These are phyloP conservation scores for Hestina assimilis DNA, from an alignment of 1,140 invertebrate genomes.

Conservation along the genomic window DNA sequence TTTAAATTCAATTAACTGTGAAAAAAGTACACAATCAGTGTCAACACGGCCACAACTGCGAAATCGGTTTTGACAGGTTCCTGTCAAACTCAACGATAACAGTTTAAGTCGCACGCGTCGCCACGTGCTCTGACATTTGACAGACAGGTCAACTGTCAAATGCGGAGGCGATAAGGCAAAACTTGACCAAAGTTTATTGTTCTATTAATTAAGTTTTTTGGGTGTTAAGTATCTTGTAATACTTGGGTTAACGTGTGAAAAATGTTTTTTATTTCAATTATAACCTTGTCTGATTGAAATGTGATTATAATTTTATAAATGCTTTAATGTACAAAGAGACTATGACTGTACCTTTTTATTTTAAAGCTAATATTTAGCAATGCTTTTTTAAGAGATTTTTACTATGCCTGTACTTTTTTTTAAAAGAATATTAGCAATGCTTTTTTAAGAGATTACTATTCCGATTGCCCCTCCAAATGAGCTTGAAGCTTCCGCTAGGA, in stretches of 20 bases:
- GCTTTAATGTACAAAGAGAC: no score
- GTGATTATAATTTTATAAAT: no score
- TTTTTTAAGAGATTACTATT: no score
- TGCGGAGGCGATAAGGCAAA: constrained; percentile 26
- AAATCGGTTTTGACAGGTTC: constrained; percentile 30
- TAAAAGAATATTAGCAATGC: no score
- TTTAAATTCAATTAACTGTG: constrained; percentile 7
- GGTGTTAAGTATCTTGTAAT: constrained; percentile 26
- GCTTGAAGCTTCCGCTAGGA: no score
- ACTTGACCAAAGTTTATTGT: constrained; percentile 41
- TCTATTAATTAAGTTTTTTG: constrained; percentile 43
- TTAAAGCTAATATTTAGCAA: no score
- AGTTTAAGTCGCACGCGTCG: constrained; percentile 54
- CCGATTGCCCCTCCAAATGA: no score
- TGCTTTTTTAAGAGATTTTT: no score
- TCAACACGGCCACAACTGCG: constrained; percentile 20
- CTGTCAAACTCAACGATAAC: constrained; percentile 51
- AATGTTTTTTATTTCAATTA: no score
- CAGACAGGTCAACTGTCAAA: constrained; percentile 57
- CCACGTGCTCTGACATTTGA: constrained; percentile 49
- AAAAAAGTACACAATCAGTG: constrained; percentile 12
- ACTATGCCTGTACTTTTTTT: no score
- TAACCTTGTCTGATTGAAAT: no score
- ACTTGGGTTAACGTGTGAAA: background rate
- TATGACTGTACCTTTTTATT: no score